A percentile compares a stretch with the other conserved stretches of the same genome.
Evolutionary conservation across 2,113 vertebrate genomes (phyloP).

Genomic region (Delphinapterus leucas): DNA sequence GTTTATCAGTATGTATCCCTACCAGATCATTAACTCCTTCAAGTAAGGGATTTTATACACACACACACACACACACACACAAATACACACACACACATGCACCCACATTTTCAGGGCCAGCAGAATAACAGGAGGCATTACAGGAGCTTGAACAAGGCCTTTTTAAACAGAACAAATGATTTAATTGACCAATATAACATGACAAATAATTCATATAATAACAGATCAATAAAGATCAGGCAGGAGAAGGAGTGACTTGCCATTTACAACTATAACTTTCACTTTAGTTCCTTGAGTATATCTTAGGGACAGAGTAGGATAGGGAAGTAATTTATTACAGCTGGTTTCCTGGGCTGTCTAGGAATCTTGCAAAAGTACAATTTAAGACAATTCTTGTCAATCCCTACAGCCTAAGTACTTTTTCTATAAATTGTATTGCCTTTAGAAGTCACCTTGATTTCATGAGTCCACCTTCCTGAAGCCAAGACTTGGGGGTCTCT

Average conservation of each 20-base stretch:
- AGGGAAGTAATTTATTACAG: not conserved
- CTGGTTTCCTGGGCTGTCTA: not conserved
- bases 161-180: slow-evolving; percentile 19
- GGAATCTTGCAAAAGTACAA: not conserved
- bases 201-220: not conserved
- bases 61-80: not conserved
- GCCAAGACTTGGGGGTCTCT: not conserved
- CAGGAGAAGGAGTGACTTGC: not conserved
- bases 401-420: not conserved
- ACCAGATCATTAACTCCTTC: not conserved
- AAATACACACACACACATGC: not conserved
- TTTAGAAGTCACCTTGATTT: slow-evolving; percentile 20
- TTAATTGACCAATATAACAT: not conserved
- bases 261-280: not conserved
- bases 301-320: not conserved
- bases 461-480: not conserved
- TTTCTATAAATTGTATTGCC: not conserved
- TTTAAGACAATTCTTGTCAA: not conserved
- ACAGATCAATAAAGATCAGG: not conserved
- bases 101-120: not conserved
- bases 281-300: not conserved
- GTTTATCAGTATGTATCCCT: not conserved
- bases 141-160: not conserved
- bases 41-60: not conserved
- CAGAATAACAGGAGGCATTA: not conserved